Percentiles rank a stretch among this genome's conserved stretches.
phyloP scores from a whole-genome alignment of 2,888 invertebrate genomes.

The Athalia rosae region DNA sequence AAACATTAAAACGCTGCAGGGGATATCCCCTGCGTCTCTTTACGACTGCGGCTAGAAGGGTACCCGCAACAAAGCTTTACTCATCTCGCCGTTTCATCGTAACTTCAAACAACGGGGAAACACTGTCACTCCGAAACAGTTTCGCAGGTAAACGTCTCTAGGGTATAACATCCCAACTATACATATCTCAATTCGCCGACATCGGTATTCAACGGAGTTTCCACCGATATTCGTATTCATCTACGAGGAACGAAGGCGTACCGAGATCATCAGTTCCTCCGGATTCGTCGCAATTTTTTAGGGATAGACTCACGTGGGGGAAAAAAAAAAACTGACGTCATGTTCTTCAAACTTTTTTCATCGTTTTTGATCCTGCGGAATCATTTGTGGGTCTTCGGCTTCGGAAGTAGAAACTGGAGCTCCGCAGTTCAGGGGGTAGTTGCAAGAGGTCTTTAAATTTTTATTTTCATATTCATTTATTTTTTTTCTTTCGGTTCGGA shows the following conservation, averaged over 20 bases:
- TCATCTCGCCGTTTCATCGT: constrained; percentile 31
- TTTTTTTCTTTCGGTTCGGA: not conserved
- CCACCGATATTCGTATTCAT: too few species aligned
- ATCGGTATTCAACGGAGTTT: not conserved
- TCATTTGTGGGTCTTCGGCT: constrained; percentile 24
- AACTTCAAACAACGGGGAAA: constrained; percentile 35
- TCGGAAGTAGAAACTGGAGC: not conserved
- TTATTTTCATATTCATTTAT: not conserved
- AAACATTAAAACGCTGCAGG: constrained; percentile 38
- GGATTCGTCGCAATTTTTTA: too few species aligned
- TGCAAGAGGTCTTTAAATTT: not conserved
- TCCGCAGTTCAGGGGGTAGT: not conserved
- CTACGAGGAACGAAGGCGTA: too few species aligned
- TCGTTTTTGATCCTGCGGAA: not conserved
- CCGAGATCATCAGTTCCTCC: too few species aligned
- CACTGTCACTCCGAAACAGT: constrained; percentile 26
- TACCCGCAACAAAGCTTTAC: constrained; percentile 26
- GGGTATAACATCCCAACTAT: not conserved
- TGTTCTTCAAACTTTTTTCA: too few species aligned
- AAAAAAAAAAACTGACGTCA: not conserved
- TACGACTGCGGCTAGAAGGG: constrained; percentile 1
- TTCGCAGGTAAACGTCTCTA: constrained; percentile 12
- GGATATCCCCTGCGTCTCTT: not conserved
- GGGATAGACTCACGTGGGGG: too few species aligned
- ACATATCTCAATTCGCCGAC: not conserved